Evolutionary conservation across 2,113 vertebrate genomes (phyloP).

Genomic region (Neofelis nebulosa): DNA sequence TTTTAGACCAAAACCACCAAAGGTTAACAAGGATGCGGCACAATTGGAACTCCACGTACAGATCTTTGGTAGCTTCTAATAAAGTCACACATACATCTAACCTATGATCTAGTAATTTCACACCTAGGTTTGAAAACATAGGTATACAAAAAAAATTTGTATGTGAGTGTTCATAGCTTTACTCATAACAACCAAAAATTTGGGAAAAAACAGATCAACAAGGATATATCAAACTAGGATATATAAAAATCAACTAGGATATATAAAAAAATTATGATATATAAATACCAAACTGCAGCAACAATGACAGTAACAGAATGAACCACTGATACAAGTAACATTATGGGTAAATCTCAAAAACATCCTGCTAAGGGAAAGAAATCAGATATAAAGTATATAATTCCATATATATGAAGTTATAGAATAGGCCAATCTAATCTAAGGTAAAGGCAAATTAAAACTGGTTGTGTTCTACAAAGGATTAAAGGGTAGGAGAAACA

Average conservation of each 20-base stretch:
- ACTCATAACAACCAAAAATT: neutral
- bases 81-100: neutral
- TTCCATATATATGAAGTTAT: neutral
- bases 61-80: neutral
- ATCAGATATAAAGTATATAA: neutral
- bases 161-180: neutral
- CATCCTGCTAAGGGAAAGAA: neutral
- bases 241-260: neutral
- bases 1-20: neutral
- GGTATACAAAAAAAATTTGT: constrained; percentile 4
- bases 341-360: neutral
- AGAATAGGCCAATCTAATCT: neutral
- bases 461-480: neutral
- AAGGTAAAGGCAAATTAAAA: neutral
- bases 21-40: neutral
- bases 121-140: neutral
- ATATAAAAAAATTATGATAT: neutral
- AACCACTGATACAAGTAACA: neutral
- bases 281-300: neutral
- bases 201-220: neutral
- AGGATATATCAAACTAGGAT: too few species aligned
- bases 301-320: neutral
- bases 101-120: neutral
- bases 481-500: neutral
- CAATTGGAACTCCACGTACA: neutral